Conservation (phyloP, 2,113 vertebrate genomes). For the Hipposideros armiger region DNA sequence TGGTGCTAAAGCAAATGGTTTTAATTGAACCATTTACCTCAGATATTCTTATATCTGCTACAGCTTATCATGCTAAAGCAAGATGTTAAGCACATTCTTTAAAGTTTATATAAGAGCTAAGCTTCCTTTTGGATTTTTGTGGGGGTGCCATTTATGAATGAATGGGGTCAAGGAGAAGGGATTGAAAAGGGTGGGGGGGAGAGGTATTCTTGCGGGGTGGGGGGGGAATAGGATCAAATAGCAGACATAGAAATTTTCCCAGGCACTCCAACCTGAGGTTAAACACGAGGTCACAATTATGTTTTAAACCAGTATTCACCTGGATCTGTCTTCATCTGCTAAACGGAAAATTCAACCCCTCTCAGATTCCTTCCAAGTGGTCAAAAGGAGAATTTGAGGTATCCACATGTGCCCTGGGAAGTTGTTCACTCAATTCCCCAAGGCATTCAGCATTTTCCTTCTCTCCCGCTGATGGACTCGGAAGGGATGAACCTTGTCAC, state of each 20-base stretch:
- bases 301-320: background rate
- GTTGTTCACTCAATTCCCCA: background rate
- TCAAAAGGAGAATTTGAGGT: background rate
- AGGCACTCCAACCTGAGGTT: background rate
- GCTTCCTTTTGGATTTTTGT: background rate
- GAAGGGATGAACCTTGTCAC: background rate
- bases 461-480: background rate
- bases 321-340: background rate
- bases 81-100: slow-evolving; percentile 38
- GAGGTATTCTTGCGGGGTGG: background rate
- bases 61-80: slow-evolving; percentile 36
- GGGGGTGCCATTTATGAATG: background rate
- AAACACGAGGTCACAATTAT: background rate
- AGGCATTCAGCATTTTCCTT: background rate
- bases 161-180: background rate
- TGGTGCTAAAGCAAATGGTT: background rate
- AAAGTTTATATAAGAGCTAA: slow-evolving; percentile 50
- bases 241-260: background rate
- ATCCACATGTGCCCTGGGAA: background rate
- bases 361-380: background rate
- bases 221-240: background rate
- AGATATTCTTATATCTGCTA: slow-evolving; percentile 28
- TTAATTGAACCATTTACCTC: slow-evolving; percentile 34
- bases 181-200: background rate
- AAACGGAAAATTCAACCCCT: background rate